Base-by-base conservation (phyloP, 64 coral and sea anemone genomes). In the Dendrophyllia cribrosa region DNA sequence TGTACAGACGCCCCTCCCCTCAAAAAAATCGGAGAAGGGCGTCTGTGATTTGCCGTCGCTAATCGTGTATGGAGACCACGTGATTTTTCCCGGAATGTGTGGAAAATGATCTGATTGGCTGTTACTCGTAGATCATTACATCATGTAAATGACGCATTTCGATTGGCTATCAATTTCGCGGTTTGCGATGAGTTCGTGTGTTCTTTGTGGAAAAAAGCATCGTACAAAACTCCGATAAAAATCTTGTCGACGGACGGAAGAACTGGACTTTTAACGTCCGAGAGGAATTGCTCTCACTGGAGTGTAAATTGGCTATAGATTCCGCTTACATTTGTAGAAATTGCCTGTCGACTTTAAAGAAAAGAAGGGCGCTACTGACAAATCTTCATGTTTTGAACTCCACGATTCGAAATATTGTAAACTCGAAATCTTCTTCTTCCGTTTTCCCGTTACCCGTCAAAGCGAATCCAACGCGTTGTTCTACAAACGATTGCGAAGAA, bases 331-430 rank as follows among this genome's bases (percentile, higher is more conserved):
- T 55, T 55, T 55, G 52, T 55, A 55, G 52, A 55, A 55, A 55
- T 55, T 2, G 52, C 6, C 52, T 55, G 52, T 55, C 11, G 52
- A 55, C 52, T 26, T 58, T 86, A 47, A 86, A 86, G 82, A 86
- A 67, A 86, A 21, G 43, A 70, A 69, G 14, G 62, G 79, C 79
- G 79, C 52, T 83, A 16, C 64, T 50, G 64, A 86, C 34, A 58
- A 86, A 86, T 49, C 82, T 86, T 86, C 46, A 86, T 58, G 61
- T 26, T 11, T 26, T 70, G 82, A 69, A 66, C 20, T n/a, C 25
- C 58, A 83, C 79, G 44, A 63, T 63, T 83, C 23, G 52, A 83
- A 83, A 83, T n/a, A 83, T 56, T 83, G 56, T 83, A 4, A 47
- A 14, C 79, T 83, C 55, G 22, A 83, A 83, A 83, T 16, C 51